These are phyloP conservation scores for Butorides virescens DNA, from an alignment of 2,113 vertebrate genomes.

Conservation along the genomic window DNA sequence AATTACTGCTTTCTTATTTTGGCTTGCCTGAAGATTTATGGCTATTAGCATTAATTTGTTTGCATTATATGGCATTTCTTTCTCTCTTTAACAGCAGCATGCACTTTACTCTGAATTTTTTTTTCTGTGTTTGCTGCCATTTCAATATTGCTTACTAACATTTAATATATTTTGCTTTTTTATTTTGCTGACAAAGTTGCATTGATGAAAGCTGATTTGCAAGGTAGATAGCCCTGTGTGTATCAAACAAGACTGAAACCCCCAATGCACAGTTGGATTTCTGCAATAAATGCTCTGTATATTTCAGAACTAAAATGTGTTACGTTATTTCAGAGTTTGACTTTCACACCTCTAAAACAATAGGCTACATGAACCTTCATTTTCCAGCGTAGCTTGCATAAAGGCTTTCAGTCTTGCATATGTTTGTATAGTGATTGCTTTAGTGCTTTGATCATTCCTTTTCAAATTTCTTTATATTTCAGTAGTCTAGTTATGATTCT, in stretches of 20 bases:
- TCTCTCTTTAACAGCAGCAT: conserved; percentile 78
- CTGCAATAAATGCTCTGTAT: conserved; percentile 44
- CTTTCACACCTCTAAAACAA: conserved; percentile 25
- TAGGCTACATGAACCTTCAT: conserved; percentile 26
- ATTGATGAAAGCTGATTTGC: conserved; percentile 99
- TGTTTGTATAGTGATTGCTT: conserved; percentile 76
- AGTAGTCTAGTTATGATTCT: conserved; percentile 68
- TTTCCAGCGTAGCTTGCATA: conserved; percentile 73
- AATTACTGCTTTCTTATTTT: conserved; percentile 79
- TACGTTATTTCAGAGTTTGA: conserved; percentile 41
- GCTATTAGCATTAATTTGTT: conserved; percentile 80
- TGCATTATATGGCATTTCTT: conserved; percentile 75
- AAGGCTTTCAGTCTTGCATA: conserved; percentile 81
- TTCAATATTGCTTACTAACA: conserved; percentile 92
- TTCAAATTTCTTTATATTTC: conserved; percentile 61
- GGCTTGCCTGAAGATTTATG: conserved; percentile 77
- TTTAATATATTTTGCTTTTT: conserved; percentile 94
- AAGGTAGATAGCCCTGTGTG: conserved; percentile 96
- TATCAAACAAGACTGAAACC: conserved; percentile 87
- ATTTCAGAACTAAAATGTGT: conserved; percentile 36
- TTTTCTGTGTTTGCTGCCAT: conserved; percentile 83
- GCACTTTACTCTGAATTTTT: conserved; percentile 68
- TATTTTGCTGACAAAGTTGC: conserved; percentile 96
- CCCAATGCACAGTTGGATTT: conserved; percentile 59
- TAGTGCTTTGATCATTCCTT: conserved; percentile 71